Conservation (phyloP, 2,888 invertebrate species). For the Sphinx pinastri region DNA sequence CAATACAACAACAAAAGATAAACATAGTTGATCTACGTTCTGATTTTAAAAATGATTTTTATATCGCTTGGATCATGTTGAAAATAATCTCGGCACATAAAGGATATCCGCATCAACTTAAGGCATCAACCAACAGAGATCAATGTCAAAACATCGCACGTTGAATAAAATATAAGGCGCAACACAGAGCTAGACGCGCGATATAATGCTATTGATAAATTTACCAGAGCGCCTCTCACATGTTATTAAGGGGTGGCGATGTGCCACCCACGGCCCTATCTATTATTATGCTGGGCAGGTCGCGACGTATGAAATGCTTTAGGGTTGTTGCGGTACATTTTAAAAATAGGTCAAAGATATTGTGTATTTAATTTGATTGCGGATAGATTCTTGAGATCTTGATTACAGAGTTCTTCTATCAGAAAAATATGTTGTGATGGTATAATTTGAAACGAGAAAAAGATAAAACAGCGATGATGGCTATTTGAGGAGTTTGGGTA, state of each 20-base stretch:
- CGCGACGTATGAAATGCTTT: constrained; percentile 58
- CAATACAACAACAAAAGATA: background rate
- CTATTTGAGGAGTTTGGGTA: too few species aligned
- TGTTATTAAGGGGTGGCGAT: constrained; percentile 77
- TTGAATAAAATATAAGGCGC: constrained; percentile 78
- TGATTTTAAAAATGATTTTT: background rate
- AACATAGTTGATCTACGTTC: background rate
- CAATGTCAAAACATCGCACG: constrained; percentile 63
- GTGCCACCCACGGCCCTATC: constrained; percentile 67
- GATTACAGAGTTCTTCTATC: background rate
- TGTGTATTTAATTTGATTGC: background rate
- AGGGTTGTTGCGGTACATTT: constrained; percentile 59
- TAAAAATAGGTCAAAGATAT: constrained; percentile 29
- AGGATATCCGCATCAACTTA: constrained; percentile 36
- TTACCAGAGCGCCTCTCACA: constrained; percentile 74
- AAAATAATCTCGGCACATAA: background rate
- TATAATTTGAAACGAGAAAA: too few species aligned
- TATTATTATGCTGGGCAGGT: constrained; percentile 81
- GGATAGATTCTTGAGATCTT: background rate
- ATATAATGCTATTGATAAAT: constrained; percentile 82
- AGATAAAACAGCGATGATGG: too few species aligned
- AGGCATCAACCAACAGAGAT: constrained; percentile 53
- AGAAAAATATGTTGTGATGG: background rate
- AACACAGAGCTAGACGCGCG: constrained; percentile 51
- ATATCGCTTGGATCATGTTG: background rate